These are phyloP conservation scores for Neomorphus geoffroyi DNA, from an alignment of 2,797 vertebrate species.

Conservation along the genomic window DNA sequence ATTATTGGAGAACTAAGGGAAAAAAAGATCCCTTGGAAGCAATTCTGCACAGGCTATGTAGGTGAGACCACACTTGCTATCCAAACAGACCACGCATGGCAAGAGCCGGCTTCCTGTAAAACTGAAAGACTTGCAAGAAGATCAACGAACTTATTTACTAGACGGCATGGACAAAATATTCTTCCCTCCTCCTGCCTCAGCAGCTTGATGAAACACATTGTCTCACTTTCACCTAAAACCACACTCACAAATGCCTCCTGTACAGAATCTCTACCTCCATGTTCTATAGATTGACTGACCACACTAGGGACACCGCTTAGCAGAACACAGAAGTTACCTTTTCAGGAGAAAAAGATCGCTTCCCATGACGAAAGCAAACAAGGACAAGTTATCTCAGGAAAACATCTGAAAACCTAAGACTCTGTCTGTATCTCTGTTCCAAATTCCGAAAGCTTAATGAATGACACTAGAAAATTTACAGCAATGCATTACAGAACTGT, in stretches of 20 bases:
- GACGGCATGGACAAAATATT: conserved; percentile 16
- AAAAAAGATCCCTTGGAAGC: conserved; percentile 11
- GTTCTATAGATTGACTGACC: neutral
- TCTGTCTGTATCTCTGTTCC: neutral
- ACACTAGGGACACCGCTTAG: neutral
- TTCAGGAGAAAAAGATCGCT: neutral
- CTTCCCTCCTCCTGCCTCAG: conserved; percentile 9
- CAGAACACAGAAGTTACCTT: neutral
- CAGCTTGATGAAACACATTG: neutral
- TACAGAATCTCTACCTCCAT: neutral
- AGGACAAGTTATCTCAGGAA: neutral
- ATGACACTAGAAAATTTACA: neutral
- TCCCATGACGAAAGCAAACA: neutral
- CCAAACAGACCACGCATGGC: conserved; percentile 28
- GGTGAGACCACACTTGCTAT: conserved; percentile 56
- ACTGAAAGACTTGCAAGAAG: conserved; percentile 15
- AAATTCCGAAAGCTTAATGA: neutral
- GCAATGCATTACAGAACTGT: neutral
- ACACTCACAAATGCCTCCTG: neutral
- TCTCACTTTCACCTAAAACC: neutral
- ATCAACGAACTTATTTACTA: conserved; percentile 46
- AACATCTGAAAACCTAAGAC: neutral
- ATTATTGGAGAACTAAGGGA: neutral
- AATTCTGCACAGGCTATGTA: neutral
- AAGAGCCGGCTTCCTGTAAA: conserved; percentile 45